Evolutionary conservation across 2,888 invertebrate species (phyloP).

Genomic region (Alloscopus bannaensis): DNA sequence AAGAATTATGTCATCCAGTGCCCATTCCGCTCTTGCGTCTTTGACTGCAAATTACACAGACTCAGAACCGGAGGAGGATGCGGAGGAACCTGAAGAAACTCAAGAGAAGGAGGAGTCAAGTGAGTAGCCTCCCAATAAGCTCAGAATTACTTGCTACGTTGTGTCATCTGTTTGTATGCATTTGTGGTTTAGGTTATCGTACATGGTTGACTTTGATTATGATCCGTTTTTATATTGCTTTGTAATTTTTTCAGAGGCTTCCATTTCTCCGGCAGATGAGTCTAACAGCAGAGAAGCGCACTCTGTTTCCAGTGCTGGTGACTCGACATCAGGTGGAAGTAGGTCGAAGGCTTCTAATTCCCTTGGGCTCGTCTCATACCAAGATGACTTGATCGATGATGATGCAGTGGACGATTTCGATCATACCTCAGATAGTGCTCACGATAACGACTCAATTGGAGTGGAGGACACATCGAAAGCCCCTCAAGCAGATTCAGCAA

Average conservation of each 20-base stretch:
- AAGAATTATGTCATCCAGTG: constrained; percentile 55
- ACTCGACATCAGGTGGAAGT: constrained; percentile 19
- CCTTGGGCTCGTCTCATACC: constrained; percentile 81
- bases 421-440: constrained; percentile 50
- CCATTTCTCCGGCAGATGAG: constrained; percentile 38
- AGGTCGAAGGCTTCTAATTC: constrained; percentile 15
- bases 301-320: constrained; percentile 48
- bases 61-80: constrained; percentile 90
- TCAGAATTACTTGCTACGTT: too few species aligned
- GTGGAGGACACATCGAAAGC: constrained; percentile 13
- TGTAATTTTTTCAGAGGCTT: constrained; percentile 29
- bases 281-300: constrained; percentile 51
- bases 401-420: constrained; percentile 68
- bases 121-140: too few species aligned
- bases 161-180: too few species aligned
- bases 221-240: not conserved
- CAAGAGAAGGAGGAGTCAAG: constrained; percentile 33
- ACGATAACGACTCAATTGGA: constrained; percentile 24
- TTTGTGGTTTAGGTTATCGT: too few species aligned
- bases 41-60: constrained; percentile 93
- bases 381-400: constrained; percentile 77
- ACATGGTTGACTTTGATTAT: too few species aligned
- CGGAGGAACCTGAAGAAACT: constrained; percentile 75
- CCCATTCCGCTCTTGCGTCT: constrained; percentile 82
- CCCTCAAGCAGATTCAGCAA: constrained; percentile 26